Base-by-base conservation (phyloP, 2,888 invertebrate genomes). In the Rapana venosa region DNA sequence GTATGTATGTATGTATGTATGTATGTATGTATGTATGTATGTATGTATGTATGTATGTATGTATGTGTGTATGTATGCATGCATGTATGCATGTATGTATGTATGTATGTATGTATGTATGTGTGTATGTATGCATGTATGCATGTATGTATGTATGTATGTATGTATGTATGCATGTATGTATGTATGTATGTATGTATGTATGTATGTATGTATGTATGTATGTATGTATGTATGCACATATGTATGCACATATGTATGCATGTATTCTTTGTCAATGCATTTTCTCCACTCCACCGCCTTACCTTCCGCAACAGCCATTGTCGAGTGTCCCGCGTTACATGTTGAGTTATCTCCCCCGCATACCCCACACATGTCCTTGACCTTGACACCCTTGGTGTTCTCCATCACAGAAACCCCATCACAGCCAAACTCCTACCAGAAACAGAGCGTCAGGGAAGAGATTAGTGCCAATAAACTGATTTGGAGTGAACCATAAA, bases 281-380 rank as follows among this genome's bases (percentile, higher is more conserved):
- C 2, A 47, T 5, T 47, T 1, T 61, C 15, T 61, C 22, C 22
- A 1, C 1, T 61, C 22, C 15, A 61, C 1, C 61, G 13, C 6
- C 22, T 13, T 74, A 74, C 74, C n/a, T 74, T n/a, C 74, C n/a
- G 74, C n/a, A 2, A 30, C 13, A 13, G 22, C n/a, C 26, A 79
- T 15, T 4, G 77, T 79, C 30, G 77, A 32, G 11, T 79, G 30
- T 79, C 77, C 77, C 13, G 11, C 32, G 77, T 15, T 79, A 20
- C 77, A 79, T 4, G 77, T 79, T 1, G 77, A 79, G 77, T 79
- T 79, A 32, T 79, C 77, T 79, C 77, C 77, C 32, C 77, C 77
- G 17, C 77, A 79, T 1, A 32, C 32, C 5, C 77, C 77, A 26
- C 77, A 79, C 77, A 79, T 79, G 77, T 79, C 77, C 32, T 79